A percentile compares a stretch with the other conserved stretches of the same genome.
These are phyloP conservation scores for Chymomyza amoena DNA, from an alignment of 2,888 invertebrate species.

Conservation along the genomic window DNA sequence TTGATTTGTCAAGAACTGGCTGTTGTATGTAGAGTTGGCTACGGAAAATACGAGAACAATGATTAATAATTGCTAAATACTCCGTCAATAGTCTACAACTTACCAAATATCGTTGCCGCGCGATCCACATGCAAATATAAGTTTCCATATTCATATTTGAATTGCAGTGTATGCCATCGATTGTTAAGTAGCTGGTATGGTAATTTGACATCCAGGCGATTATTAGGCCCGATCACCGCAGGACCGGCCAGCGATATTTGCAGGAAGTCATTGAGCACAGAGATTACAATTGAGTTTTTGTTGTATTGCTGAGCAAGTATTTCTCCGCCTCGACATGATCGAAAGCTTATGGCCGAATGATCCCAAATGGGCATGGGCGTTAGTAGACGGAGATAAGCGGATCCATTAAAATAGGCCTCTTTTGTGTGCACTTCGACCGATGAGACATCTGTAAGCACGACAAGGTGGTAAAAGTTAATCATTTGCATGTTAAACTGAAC, in stretches of 20 bases:
- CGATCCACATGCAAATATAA: conserved; percentile 78
- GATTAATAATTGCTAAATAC: neutral
- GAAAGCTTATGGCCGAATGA: conserved; percentile 90
- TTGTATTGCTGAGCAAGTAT: conserved; percentile 85
- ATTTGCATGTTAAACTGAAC: conserved; percentile 5
- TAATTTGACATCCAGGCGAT: conserved; percentile 83
- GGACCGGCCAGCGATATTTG: conserved; percentile 81
- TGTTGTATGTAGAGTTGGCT: conserved; percentile 89
- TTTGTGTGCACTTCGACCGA: conserved; percentile 78
- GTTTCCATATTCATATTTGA: conserved; percentile 78
- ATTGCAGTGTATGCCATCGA: conserved; percentile 84
- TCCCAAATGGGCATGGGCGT: conserved; percentile 88
- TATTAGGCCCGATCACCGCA: conserved; percentile 80
- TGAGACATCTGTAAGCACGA: conserved; percentile 63
- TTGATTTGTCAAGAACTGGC: conserved; percentile 86
- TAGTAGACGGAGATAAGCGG: conserved; percentile 86
- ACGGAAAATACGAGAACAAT: conserved; percentile 25
- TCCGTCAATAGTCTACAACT: conserved; percentile 25
- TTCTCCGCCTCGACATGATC: conserved; percentile 88
- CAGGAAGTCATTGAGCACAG: conserved; percentile 82
- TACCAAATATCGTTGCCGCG: conserved; percentile 77
- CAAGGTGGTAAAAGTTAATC: neutral
- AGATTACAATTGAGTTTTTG: conserved; percentile 82
- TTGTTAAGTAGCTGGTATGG: conserved; percentile 87
- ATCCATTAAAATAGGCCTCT: conserved; percentile 92